A percentile compares a stretch with the other conserved stretches of the same genome.
Evolutionary conservation across 1,140 invertebrate species (phyloP).

Genomic region (Drosophila neocordata): DNA sequence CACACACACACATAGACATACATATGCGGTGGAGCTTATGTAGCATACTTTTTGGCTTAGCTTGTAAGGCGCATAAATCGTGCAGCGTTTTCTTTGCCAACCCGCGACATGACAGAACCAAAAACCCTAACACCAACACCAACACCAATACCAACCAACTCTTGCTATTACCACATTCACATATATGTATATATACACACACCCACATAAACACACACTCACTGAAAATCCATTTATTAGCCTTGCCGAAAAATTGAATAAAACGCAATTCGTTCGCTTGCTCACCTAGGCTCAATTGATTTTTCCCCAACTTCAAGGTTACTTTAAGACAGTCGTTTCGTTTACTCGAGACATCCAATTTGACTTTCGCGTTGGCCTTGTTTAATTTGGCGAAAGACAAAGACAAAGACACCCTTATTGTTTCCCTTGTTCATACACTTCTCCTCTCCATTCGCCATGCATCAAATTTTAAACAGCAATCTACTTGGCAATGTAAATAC

Average conservation of each 20-base stretch:
- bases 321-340: conserved; percentile 39
- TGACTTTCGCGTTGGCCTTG: conserved; percentile 45
- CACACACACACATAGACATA: conserved; percentile 54
- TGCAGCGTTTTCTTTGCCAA: conserved; percentile 39
- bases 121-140: conserved; percentile 10
- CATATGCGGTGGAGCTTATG: conserved; percentile 73
- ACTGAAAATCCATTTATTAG: conserved; percentile 72
- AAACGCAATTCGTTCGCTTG: conserved; percentile 41
- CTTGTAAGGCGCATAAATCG: conserved; percentile 77
- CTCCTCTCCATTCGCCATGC: conserved; percentile 37
- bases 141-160: conserved; percentile 18
- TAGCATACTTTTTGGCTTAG: conserved; percentile 78
- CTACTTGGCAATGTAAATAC: conserved; percentile 65
- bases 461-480: conserved; percentile 80
- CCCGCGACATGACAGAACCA: conserved; percentile 49
- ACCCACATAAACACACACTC: conserved; percentile 12
- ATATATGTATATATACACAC: conserved; percentile 4
- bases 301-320: conserved; percentile 60
- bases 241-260: conserved; percentile 70
- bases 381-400: conserved; percentile 67
- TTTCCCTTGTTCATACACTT: background rate
- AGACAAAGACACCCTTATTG: conserved; percentile 27
- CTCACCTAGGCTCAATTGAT: conserved; percentile 69
- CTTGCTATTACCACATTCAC: no score
- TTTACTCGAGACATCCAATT: conserved; percentile 22